Evolutionary conservation across 2,888 invertebrate genomes (phyloP), one percentile per base, ranked within the genome.

Genomic region (Phyllotreta striolata): DNA sequence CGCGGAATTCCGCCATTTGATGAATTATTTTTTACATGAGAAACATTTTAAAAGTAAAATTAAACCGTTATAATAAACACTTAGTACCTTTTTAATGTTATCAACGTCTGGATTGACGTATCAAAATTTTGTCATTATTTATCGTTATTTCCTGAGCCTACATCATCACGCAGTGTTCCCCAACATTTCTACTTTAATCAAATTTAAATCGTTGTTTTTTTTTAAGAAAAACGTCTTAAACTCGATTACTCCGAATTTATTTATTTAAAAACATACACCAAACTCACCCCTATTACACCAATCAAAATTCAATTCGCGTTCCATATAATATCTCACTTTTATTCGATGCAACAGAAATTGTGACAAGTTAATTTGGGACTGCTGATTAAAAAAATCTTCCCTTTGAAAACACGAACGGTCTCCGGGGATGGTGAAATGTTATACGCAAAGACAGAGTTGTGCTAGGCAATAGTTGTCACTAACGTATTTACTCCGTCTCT

Each of bases 381-480:
- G 64, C 76, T 74, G 75, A 51, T 12, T 57, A 67, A 65, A 63
- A 59, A 71, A 71, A 71, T 72, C 70, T 71, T 73, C 73, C 67
- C 74, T 66, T 70, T 68, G 70, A 72, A 71, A 73, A 72, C 70
- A 72, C 65, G 66, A 70, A 67, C 62, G 70, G 66, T 74, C 80
- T 74, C 78, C 57, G 68, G 79, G 78, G 80, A 79, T 75, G 24
- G 24, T 24, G 77, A 75, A 78, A 78, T 70, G 66, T 71, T 74
- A 78, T 74, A 76, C 75, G 70, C 70, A 73, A 76, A 74, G 72
- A 76, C 75, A 76, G 74, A 74, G 72, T 76, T 77, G 81, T 81
- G 72, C 80, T 79, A 80, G 80, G 77, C 80, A 77, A 75, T 75
- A 79, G 78, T 79, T 80, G 80, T 77, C 79, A 81, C 81, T 74